Evolutionary conservation across 2,888 invertebrate genomes (phyloP).

Genomic region (Agonopterix alstromeriana): DNA sequence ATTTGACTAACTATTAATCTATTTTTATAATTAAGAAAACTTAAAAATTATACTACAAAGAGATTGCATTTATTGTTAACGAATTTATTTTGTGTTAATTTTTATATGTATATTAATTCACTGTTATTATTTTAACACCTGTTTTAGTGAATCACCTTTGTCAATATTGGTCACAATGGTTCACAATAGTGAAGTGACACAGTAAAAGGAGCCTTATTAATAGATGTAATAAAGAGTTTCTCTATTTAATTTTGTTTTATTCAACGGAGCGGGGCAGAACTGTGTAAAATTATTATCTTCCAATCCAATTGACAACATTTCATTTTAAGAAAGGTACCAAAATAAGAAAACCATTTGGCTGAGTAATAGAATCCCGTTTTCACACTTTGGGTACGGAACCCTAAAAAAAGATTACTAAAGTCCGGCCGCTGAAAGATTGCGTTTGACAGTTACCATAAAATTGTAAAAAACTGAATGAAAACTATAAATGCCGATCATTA

Average conservation of each 20-base stretch:
- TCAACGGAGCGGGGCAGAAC: too few species aligned
- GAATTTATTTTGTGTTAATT: conserved; percentile 68
- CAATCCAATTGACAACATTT: too few species aligned
- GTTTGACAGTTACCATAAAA: too few species aligned
- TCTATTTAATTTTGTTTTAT: conserved; percentile 19
- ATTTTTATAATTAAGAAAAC: conserved; percentile 40
- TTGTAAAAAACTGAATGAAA: too few species aligned
- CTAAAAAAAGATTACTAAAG: too few species aligned
- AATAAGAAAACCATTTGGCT: too few species aligned
- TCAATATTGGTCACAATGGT: conserved; percentile 20
- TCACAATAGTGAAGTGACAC: conserved; percentile 25
- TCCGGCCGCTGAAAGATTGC: too few species aligned
- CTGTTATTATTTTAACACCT: conserved; percentile 29
- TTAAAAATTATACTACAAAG: conserved; percentile 27
- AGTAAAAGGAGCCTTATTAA: conserved; percentile 37
- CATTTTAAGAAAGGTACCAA: too few species aligned
- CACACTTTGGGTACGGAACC: too few species aligned
- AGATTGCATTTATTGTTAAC: conserved; percentile 68
- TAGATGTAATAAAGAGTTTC: conserved; percentile 34
- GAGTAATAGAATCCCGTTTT: too few species aligned
- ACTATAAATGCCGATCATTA: too few species aligned
- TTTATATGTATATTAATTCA: conserved; percentile 21
- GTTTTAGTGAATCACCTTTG: not conserved
- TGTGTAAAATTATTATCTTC: too few species aligned
- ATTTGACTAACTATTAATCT: conserved; percentile 35